Evolutionary conservation across 2,888 invertebrate genomes (phyloP).

Genomic region (Diabrotica balteata): DNA sequence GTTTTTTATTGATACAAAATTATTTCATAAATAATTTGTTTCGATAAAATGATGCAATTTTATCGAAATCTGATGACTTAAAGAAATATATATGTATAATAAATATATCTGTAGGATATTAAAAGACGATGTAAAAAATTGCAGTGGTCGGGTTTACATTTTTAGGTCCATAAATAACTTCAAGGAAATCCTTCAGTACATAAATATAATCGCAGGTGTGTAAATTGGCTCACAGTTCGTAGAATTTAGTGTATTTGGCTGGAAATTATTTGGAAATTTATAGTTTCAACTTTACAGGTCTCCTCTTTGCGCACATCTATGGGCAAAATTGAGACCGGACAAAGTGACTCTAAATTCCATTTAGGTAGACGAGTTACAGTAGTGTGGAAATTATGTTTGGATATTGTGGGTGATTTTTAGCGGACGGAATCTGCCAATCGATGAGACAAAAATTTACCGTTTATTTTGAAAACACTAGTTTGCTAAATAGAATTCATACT

Average conservation of each 20-base stretch:
- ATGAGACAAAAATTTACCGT: constrained; percentile 15
- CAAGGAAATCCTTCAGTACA: constrained; percentile 10
- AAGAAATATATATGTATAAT: no score
- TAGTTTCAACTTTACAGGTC: constrained; percentile 76
- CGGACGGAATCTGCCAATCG: constrained; percentile 26
- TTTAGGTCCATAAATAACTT: constrained; percentile 28
- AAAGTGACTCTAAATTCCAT: constrained; percentile 48
- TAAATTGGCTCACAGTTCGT: constrained; percentile 41
- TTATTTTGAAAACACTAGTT: neutral
- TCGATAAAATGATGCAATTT: no score
- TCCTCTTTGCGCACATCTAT: constrained; percentile 80
- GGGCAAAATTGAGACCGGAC: constrained; percentile 73
- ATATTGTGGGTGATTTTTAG: constrained; percentile 8
- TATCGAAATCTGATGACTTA: no score
- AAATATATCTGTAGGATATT: no score
- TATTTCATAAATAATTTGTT: no score
- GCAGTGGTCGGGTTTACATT: constrained; percentile 1
- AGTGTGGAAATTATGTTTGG: constrained; percentile 27
- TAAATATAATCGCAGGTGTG: constrained; percentile 24
- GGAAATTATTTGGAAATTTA: constrained; percentile 48
- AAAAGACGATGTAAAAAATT: no score
- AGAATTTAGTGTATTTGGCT: constrained; percentile 51
- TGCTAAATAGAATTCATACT: no score
- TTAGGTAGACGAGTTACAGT: constrained; percentile 37
- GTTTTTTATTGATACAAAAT: no score